These are phyloP conservation scores for Drosophila macrospina DNA, from an alignment of 2,888 invertebrate genomes.

Conservation along the genomic window DNA sequence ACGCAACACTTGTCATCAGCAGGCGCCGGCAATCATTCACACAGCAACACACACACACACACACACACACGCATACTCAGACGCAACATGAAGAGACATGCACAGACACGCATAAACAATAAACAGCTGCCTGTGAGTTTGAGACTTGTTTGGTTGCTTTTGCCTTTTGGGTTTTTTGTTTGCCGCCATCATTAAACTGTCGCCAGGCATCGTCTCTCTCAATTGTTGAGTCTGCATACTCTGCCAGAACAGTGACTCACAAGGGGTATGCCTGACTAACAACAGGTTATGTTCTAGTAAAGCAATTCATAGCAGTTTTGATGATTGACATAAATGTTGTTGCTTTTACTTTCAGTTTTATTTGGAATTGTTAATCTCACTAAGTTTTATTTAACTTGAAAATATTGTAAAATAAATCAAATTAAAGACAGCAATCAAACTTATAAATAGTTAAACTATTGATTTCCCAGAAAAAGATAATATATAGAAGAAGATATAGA, in stretches of 20 bases:
- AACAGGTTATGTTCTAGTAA: too few species aligned
- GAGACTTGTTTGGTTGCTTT: constrained; percentile 33
- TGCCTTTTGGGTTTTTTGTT: constrained; percentile 36
- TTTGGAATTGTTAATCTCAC: too few species aligned
- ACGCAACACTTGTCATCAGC: constrained; percentile 81
- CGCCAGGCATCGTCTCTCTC: constrained; percentile 29
- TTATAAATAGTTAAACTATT: too few species aligned
- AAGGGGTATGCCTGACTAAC: not conserved
- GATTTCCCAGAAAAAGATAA: too few species aligned
- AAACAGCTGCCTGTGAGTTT: constrained; percentile 43
- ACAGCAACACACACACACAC: constrained; percentile 24
- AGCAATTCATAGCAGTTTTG: too few species aligned
- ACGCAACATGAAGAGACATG: constrained; percentile 9
- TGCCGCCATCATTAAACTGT: constrained; percentile 53
- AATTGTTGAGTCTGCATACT: constrained; percentile 35
- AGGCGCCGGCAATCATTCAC: constrained; percentile 75
- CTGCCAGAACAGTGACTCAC: not conserved
- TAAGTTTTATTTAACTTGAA: too few species aligned
- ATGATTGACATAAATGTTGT: too few species aligned
- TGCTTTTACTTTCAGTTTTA: too few species aligned
- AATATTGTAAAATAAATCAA: too few species aligned
- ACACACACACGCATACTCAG: constrained; percentile 3
- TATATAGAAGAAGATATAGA: too few species aligned
- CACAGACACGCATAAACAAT: constrained; percentile 44
- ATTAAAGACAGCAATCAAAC: too few species aligned